phyloP scores from a whole-genome alignment of 2,113 vertebrate species.

The Mola mola region DNA sequence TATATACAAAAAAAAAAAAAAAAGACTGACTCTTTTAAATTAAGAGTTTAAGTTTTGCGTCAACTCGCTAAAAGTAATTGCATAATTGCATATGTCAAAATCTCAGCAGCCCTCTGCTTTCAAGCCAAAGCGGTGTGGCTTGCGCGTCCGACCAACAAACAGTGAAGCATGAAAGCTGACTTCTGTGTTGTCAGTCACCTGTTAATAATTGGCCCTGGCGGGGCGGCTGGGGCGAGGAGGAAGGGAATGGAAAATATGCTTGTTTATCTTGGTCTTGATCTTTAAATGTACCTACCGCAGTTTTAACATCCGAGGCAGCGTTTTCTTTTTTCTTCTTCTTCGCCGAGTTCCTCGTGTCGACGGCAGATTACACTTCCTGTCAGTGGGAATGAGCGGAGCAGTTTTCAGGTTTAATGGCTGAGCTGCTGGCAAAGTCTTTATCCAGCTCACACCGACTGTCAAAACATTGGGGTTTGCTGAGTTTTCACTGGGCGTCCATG shows the following conservation, averaged over 20 bases:
- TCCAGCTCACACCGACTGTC: constrained; percentile 8
- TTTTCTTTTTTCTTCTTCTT: no score
- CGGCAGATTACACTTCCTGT: constrained; percentile 25
- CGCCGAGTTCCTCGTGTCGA: constrained; percentile 16
- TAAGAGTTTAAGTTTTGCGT: background rate
- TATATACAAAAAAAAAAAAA: no score
- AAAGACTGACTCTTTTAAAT: no score
- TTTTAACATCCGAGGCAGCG: constrained; percentile 21
- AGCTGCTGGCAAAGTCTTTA: constrained; percentile 7
- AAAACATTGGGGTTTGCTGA: background rate
- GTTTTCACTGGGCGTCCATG: background rate
- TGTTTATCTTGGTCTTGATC: constrained; percentile 70
- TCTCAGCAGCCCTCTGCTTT: constrained; percentile 46
- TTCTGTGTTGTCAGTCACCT: constrained; percentile 62
- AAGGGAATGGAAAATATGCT: constrained; percentile 43
- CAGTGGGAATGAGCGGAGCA: constrained; percentile 15
- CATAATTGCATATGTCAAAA: constrained; percentile 40
- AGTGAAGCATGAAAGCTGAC: constrained; percentile 30
- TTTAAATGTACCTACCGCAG: constrained; percentile 70
- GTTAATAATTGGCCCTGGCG: constrained; percentile 58
- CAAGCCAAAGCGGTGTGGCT: constrained; percentile 8
- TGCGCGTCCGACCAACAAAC: constrained; percentile 40
- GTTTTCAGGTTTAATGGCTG: constrained; percentile 26
- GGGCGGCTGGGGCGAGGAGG: constrained; percentile 20
- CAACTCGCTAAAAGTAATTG: constrained; percentile 30